Base-by-base conservation (phyloP, 2,888 invertebrate species). In the Ecdyonurus torrentis region DNA sequence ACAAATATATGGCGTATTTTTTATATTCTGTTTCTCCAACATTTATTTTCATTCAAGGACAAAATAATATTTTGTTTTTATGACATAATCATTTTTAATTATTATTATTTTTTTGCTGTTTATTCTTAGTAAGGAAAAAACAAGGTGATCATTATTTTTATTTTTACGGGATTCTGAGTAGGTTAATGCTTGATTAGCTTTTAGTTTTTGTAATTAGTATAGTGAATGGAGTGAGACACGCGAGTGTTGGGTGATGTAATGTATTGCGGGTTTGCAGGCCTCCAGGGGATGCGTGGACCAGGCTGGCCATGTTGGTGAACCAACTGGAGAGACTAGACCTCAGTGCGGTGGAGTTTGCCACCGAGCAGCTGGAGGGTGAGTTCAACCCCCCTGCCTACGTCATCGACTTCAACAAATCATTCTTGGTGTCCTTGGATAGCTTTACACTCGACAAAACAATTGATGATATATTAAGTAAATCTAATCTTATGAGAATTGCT, bases 231-330 rank as follows among this genome's bases (percentile, higher is more conserved):
- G 64, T n/a, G n/a, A 64, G 65, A 66, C 59, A 19, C 24, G 15
- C 60, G 60, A 58, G 15, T 58, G 62, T 62, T 61, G 58, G 60
- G 63, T 59, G 59, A 63, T 53, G 24, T 50, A 23, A 22, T 60
- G 50, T 63, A 23, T 59, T 3, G 55, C 25, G n/a, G 15, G 66
- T 72, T n/a, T 75, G 55, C 74, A 87, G 87, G 69, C 79, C 81
- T 66, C 78, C 85, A 65, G 85, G 81, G 68, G 89, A 91, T 75
- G 85, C 86, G 15, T 91, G 91, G 91, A 83, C 81, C 70, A 81
- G 86, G 73, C 77, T 89, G 64, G 89, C 90, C 58, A 81, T 82
- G 65, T 79, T 91, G 70, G 88, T 89, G 77, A 91, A 87, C 72
- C 80, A 84, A 63, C 75, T 88, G 69, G 86, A 87, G 74, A 81